phyloP scores from a whole-genome alignment of 2,888 invertebrate genomes.

The Limnephilus marmoratus region DNA sequence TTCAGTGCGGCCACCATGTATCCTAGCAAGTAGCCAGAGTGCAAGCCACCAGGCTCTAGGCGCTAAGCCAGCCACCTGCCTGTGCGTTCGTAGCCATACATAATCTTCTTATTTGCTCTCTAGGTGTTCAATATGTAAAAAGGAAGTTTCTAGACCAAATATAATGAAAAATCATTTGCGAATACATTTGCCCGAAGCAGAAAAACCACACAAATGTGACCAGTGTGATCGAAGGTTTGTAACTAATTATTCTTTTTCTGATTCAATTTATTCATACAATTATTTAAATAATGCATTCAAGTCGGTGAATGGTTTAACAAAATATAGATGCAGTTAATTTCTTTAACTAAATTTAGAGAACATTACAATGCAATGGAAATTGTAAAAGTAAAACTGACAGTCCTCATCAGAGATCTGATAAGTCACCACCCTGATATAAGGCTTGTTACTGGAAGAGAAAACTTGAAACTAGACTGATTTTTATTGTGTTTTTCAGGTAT shows the following conservation, averaged over 20 bases:
- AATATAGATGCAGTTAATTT: neutral
- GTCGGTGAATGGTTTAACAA: neutral
- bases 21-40: too few relatives aligned
- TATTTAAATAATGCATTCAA: too few relatives aligned
- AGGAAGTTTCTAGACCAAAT: slow-evolving; percentile 38
- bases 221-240: slow-evolving; percentile 52
- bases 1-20: too few relatives aligned
- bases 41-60: too few relatives aligned
- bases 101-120: neutral
- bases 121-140: slow-evolving; percentile 58
- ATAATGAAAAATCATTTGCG: slow-evolving; percentile 50
- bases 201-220: slow-evolving; percentile 58
- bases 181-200: slow-evolving; percentile 56
- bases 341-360: neutral
- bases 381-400: neutral
- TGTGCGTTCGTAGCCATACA: too few relatives aligned
- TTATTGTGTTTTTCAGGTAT: slow-evolving; percentile 27
- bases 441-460: neutral
- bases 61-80: too few relatives aligned
- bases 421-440: neutral
- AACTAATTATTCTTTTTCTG: slow-evolving; percentile 2
- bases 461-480: neutral
- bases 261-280: neutral
- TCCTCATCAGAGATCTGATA: neutral
- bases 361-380: too few relatives aligned